Evolutionary conservation across 2,888 invertebrate genomes (phyloP).

Genomic region (Nemotelus pantherinus): DNA sequence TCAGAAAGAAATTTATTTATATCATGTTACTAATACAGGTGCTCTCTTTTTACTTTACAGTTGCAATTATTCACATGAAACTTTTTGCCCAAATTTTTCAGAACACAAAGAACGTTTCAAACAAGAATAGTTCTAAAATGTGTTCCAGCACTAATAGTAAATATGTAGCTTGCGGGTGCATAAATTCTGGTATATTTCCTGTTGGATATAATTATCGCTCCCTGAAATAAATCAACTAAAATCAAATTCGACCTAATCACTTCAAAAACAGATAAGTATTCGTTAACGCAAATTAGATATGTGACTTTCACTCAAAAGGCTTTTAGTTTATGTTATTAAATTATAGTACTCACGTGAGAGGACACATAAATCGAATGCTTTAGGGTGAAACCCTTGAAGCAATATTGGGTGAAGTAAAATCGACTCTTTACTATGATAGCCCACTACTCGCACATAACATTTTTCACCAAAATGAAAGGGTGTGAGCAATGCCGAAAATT

Average conservation of each 20-base stretch:
- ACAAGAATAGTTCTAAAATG: too few relatives aligned
- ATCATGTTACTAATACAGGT: too few relatives aligned
- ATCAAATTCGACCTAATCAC: slow-evolving; percentile 30
- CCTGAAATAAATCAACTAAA: slow-evolving; percentile 12
- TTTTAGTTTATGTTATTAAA: slow-evolving; percentile 49
- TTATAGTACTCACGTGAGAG: slow-evolving; percentile 47
- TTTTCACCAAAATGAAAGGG: slow-evolving; percentile 39
- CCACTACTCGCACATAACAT: not conserved
- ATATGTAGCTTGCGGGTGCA: too few relatives aligned
- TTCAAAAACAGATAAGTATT: slow-evolving; percentile 44
- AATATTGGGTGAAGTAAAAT: not conserved
- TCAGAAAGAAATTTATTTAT: too few relatives aligned
- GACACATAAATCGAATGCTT: slow-evolving; percentile 47
- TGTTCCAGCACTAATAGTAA: too few relatives aligned
- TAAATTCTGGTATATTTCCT: too few relatives aligned
- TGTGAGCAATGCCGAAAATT: slow-evolving; percentile 46
- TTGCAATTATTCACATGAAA: too few relatives aligned
- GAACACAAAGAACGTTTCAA: too few relatives aligned
- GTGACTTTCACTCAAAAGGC: slow-evolving; percentile 48
- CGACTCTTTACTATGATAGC: not conserved
- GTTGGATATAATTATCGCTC: too few relatives aligned
- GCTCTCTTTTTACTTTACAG: too few relatives aligned
- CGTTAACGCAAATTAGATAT: slow-evolving; percentile 36
- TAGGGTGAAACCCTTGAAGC: slow-evolving; percentile 36
- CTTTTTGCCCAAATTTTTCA: too few relatives aligned